A percentile compares a stretch with the other conserved stretches of the same genome.
These are phyloP conservation scores for Megatriorchis doriae DNA, from an alignment of 2,113 vertebrate species.

Conservation along the genomic window DNA sequence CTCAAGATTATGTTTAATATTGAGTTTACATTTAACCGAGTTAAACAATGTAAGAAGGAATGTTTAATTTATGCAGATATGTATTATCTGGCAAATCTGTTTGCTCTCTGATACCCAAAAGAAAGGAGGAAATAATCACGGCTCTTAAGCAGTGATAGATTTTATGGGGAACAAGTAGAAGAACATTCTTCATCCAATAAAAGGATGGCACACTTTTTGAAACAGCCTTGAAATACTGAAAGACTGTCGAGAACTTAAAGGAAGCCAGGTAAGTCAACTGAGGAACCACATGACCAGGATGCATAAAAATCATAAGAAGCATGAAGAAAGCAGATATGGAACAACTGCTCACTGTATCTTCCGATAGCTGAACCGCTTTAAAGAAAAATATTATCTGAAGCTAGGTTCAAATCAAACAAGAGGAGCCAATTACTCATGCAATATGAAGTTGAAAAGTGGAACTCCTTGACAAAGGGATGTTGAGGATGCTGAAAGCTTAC, in stretches of 20 bases:
- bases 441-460: neutral
- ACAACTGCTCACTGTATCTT: neutral
- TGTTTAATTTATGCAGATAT: neutral
- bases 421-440: neutral
- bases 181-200: neutral
- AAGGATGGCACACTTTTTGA: neutral
- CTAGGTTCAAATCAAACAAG: neutral
- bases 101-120: neutral
- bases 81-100: neutral
- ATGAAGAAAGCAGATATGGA: neutral
- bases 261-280: neutral
- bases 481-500: neutral
- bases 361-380: neutral
- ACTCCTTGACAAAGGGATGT: neutral
- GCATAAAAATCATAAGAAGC: neutral
- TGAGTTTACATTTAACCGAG: neutral
- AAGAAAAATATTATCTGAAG: neutral
- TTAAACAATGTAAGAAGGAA: neutral
- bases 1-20: slow-evolving; percentile 27
- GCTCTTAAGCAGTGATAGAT: neutral
- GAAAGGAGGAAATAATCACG: neutral
- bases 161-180: neutral
- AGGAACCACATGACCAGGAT: neutral
- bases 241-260: neutral
- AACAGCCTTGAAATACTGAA: neutral